These are phyloP conservation scores for Brachionus rotundiformis DNA, from an alignment of 1,140 invertebrate genomes.

Conservation along the genomic window DNA sequence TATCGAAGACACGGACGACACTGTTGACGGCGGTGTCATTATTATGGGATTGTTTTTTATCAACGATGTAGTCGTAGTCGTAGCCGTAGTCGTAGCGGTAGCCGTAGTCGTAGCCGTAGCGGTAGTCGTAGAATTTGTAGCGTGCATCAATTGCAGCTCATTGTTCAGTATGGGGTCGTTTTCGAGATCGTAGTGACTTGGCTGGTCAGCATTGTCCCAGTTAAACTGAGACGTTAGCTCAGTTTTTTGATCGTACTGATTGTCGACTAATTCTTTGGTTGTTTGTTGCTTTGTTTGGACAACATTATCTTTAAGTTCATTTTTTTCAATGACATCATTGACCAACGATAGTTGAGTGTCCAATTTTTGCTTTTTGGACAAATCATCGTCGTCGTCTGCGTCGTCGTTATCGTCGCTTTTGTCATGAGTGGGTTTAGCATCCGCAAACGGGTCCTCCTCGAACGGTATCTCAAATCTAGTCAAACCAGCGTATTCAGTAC, in stretches of 20 bases:
- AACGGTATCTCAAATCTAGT: constrained; percentile 45
- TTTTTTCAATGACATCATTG: no score
- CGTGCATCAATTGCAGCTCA: constrained; percentile 17
- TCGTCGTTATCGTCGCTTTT: neutral
- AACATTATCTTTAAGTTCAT: no score
- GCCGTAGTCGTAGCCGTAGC: neutral
- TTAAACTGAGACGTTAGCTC: constrained; percentile 20
- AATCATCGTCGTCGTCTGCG: neutral
- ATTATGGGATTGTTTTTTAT: constrained; percentile 30
- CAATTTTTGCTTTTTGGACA: neutral
- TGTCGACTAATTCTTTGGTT: neutral
- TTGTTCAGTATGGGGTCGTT: constrained; percentile 45
- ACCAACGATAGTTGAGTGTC: no score
- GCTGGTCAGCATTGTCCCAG: constrained; percentile 29
- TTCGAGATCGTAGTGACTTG: constrained; percentile 31
- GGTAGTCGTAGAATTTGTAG: neutral
- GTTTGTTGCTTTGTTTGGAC: neutral
- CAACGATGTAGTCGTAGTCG: neutral
- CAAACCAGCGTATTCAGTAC: constrained; percentile 39
- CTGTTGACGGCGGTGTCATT: constrained; percentile 46
- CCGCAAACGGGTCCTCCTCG: constrained; percentile 25
- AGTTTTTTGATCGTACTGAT: neutral
- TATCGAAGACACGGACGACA: constrained; percentile 30
- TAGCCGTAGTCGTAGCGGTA: neutral
- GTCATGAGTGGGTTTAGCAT: neutral